These are phyloP conservation scores for Carassius carassius DNA, from an alignment of 2,113 vertebrate species.

Conservation along the genomic window DNA sequence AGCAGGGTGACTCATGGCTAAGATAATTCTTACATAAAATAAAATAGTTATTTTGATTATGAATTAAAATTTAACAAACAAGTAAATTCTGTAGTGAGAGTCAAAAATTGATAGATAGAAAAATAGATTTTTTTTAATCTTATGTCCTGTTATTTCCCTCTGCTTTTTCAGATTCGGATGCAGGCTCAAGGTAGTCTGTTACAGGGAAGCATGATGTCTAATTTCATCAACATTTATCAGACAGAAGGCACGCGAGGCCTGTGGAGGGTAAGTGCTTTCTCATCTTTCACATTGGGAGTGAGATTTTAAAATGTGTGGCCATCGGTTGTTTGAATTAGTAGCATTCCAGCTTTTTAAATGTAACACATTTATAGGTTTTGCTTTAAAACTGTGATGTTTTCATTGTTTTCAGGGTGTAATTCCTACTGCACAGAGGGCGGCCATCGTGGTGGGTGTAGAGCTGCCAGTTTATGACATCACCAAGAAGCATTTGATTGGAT, in stretches of 20 bases:
- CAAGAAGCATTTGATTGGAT: conserved; percentile 80
- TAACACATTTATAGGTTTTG: neutral
- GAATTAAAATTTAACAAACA: no score
- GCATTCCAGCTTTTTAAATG: neutral
- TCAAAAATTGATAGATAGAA: no score
- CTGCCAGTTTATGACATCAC: conserved; percentile 83
- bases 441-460: conserved; percentile 82
- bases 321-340: neutral
- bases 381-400: neutral
- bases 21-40: no score
- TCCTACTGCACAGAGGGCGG: conserved; percentile 80
- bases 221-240: conserved; percentile 98
- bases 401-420: conserved; percentile 75
- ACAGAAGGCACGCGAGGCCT: conserved; percentile 92
- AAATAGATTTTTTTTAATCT: neutral
- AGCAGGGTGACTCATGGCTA: neutral
- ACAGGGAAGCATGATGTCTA: conserved; percentile 95
- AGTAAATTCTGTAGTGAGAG: neutral
- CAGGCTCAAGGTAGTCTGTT: conserved; percentile 94
- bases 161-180: conserved; percentile 87
- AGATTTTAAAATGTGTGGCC: neutral
- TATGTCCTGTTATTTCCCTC: neutral
- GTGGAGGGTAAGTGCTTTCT: conserved; percentile 84
- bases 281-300: neutral
- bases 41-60: no score